Conservation (phyloP, 2,113 vertebrate genomes). For the Eudorcas thomsonii region DNA sequence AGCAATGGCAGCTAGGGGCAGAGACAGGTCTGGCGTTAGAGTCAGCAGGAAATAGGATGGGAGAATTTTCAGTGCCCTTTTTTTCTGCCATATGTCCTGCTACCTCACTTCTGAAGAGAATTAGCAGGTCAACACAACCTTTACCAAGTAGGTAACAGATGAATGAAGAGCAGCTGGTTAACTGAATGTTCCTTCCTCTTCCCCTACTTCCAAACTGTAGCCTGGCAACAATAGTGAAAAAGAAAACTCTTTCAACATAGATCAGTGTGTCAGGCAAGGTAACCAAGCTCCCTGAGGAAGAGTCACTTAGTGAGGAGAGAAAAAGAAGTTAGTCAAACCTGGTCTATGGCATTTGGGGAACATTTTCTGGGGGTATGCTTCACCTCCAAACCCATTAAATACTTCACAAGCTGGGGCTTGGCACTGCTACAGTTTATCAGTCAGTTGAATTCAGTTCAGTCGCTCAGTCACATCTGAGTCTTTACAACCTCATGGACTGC, state of each 20-base stretch:
- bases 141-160: not conserved
- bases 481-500: not conserved
- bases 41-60: accelerated
- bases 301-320: not conserved
- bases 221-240: not conserved
- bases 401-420: not conserved
- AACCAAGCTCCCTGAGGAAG: not conserved
- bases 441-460: not conserved
- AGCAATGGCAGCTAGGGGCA: accelerated
- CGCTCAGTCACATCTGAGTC: not conserved
- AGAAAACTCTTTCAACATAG: not conserved
- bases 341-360: not conserved
- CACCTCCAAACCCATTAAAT: not conserved
- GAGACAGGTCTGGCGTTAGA: too few relatives aligned
- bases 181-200: not conserved
- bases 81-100: not conserved
- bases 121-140: not conserved
- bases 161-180: not conserved
- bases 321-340: not conserved
- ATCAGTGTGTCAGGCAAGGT: not conserved
- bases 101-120: not conserved
- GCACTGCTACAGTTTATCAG: not conserved
- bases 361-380: not conserved
- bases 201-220: not conserved
- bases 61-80: too few relatives aligned